Base-by-base conservation (phyloP, 2,888 invertebrate species). In the Rotaria socialis region DNA sequence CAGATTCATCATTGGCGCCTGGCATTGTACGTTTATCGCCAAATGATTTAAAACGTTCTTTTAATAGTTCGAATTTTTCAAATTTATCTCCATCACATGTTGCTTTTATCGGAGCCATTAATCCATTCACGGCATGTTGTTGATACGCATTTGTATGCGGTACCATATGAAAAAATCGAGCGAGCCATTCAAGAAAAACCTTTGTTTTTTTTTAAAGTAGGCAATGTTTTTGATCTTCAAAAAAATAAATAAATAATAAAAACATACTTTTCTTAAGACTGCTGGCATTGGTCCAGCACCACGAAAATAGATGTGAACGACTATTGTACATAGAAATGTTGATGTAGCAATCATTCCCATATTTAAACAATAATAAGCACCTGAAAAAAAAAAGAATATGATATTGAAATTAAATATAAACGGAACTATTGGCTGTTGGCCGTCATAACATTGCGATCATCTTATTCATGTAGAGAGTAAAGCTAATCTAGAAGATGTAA, bases 291-390 rank as follows among this genome's bases (percentile, higher is more conserved):
- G 35, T 88, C 89, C 43, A 88, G 88, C 35, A 85, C 90, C 90
- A 80, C 90, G 89, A 88, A 91, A 91, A 89, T 91, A 91, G 16
- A 91, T 89, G 88, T 91, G 91, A 84, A 91, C 91, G 85, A 91
- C 90, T 35, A 90, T 89, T 7, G 90, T 90, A 19, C 91, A 90
- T 85, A 91, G 88, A 86, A 91, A 90, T 14, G 91, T 90, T 35
- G 91, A 91, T 87, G 91, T 88, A 1, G 91, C 91, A 60, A 91
- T 91, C 88, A 91, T 89, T n/a, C 91, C 89, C 91, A 91, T 91
- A 88, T 91, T 91, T 85, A 91, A 88, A 87, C 91, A 91, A 88
- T 90, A 91, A 88, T 91, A 91, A 55, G 90, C 91, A 74, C 91
- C 91, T 91, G 89, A 10, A 90, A 89, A 41, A 86, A 43, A n/a